phyloP scores from a whole-genome alignment of 2,113 vertebrate genomes.

The Caloenas nicobarica region DNA sequence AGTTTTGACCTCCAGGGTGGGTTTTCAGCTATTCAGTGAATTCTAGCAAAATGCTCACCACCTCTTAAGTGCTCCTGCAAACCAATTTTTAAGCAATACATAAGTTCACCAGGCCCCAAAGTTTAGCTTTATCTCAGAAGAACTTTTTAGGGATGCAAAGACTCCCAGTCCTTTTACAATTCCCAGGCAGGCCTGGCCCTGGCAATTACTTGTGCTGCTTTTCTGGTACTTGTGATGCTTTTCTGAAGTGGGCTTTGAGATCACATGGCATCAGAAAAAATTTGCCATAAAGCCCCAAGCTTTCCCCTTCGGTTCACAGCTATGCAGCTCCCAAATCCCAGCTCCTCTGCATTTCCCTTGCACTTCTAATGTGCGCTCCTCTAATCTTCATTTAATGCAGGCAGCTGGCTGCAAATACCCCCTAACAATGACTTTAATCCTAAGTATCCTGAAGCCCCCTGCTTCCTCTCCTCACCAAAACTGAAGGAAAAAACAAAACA shows the following conservation, averaged over 20 bases:
- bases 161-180: background rate
- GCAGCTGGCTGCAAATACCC: slow-evolving; percentile 84
- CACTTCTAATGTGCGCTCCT: slow-evolving; percentile 56
- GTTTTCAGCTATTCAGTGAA: background rate
- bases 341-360: slow-evolving; percentile 50
- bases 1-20: background rate
- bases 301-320: slow-evolving; percentile 80
- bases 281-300: slow-evolving; percentile 61
- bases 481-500: slow-evolving; percentile 4
- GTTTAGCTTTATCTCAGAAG: background rate
- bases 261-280: slow-evolving; percentile 78
- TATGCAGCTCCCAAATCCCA: slow-evolving; percentile 72
- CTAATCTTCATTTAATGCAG: slow-evolving; percentile 87
- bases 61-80: background rate
- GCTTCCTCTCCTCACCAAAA: slow-evolving; percentile 59
- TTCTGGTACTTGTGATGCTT: background rate
- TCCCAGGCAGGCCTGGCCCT: background rate
- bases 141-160: background rate
- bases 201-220: background rate
- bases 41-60: background rate
- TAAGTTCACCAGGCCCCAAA: background rate
- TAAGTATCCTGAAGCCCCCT: slow-evolving; percentile 75
- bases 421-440: slow-evolving; percentile 83
- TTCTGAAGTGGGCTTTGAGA: slow-evolving; percentile 43
- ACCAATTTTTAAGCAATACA: background rate